These are phyloP conservation scores for Drosophila pseudotalamancana DNA, from an alignment of 2,888 invertebrate species.

Conservation along the genomic window DNA sequence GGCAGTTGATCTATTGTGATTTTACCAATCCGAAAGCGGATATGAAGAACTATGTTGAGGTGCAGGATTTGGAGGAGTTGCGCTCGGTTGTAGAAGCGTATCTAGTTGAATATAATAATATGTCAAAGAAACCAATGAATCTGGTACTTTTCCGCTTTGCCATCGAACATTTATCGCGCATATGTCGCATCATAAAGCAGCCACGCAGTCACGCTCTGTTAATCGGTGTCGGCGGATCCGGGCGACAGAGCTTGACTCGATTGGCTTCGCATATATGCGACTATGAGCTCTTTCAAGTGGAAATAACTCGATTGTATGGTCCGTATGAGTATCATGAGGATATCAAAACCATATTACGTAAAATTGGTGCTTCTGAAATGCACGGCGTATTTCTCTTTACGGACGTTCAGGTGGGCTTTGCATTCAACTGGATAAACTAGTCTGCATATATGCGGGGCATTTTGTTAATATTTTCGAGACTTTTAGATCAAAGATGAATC, in stretches of 20 bases:
- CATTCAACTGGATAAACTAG: neutral
- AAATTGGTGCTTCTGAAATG: constrained; percentile 92
- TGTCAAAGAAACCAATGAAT: constrained; percentile 98
- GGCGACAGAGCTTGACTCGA: constrained; percentile 95
- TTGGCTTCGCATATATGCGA: constrained; percentile 97
- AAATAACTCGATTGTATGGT: constrained; percentile 94
- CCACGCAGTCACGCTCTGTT: constrained; percentile 95
- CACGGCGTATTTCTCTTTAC: constrained; percentile 96
- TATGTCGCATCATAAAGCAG: constrained; percentile 95
- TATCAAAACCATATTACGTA: constrained; percentile 91
- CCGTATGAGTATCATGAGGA: constrained; percentile 96
- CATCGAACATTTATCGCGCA: constrained; percentile 95
- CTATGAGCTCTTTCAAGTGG: constrained; percentile 96
- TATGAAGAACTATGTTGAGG: constrained; percentile 94
- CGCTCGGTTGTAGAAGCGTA: constrained; percentile 94
- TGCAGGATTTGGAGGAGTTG: constrained; percentile 91
- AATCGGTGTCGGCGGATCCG: constrained; percentile 97
- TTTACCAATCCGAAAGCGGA: constrained; percentile 97
- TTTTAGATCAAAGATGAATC: constrained; percentile 94
- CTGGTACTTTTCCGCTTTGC: constrained; percentile 97
- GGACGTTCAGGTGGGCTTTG: constrained; percentile 90
- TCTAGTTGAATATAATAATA: constrained; percentile 95
- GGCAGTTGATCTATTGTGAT: constrained; percentile 96
- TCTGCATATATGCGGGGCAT: neutral
- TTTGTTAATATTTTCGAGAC: constrained; percentile 29